Evolutionary conservation across 2,113 vertebrate genomes (phyloP).

Genomic region (Macquaria ambigua): DNA sequence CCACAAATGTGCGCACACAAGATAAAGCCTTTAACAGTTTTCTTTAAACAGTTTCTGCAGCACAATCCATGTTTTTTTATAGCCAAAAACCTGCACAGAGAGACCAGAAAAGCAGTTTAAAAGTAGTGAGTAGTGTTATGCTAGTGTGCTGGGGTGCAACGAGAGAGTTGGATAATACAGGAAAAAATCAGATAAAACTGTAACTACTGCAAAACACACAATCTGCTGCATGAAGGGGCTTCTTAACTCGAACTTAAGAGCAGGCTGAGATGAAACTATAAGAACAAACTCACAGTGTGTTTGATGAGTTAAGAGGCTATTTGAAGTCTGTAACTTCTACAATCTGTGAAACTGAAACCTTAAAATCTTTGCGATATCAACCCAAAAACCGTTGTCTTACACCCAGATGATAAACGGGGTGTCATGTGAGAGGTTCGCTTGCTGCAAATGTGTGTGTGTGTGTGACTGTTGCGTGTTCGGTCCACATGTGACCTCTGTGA

Average conservation of each 20-base stretch:
- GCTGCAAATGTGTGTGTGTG: neutral
- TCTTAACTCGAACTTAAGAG: neutral
- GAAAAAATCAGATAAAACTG: neutral
- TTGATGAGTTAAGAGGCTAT: neutral
- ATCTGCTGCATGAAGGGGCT: no score
- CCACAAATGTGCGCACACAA: no score
- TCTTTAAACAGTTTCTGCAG: neutral
- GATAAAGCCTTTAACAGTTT: neutral
- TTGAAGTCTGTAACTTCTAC: neutral
- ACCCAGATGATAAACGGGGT: neutral
- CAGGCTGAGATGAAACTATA: neutral
- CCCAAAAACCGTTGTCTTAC: neutral
- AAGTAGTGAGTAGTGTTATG: no score
- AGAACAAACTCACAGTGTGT: neutral
- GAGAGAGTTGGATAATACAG: neutral
- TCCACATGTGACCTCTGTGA: neutral
- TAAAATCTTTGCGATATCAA: neutral
- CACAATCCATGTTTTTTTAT: neutral
- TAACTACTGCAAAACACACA: neutral
- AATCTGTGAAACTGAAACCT: neutral
- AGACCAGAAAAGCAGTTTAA: neutral
- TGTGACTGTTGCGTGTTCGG: slow-evolving; percentile 5
- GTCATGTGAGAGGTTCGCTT: slow-evolving; percentile 21
- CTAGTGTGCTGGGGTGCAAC: neutral
- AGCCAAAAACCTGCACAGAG: neutral